Base-by-base conservation (phyloP, 2,888 invertebrate species). In the Oscheius sp. region DNA sequence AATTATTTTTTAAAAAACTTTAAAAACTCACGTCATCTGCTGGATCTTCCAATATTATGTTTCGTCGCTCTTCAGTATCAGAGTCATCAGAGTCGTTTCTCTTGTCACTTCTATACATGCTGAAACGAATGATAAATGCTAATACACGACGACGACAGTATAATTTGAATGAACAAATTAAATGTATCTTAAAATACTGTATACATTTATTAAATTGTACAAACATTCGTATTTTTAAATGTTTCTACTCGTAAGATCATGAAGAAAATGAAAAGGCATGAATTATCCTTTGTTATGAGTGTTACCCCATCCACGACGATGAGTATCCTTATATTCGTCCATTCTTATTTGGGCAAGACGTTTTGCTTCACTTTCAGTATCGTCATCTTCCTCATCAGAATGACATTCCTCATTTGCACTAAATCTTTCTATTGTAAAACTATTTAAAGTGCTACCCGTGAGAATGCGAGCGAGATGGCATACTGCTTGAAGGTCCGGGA, bases 251-350 rank as follows among this genome's bases (percentile, higher is more conserved):
- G 15, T 15, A 53, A n/a, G 31, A n/a, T n/a, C n/a, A n/a, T 17
- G 17, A 37, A 8, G 3, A 10, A n/a, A n/a, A n/a, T n/a, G n/a
- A n/a, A 25, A 48, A 39, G 20, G 45, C 12, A 29, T 50, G n/a
- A 34, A 25, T 74, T 71, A 85, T 68, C 85, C 85, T 70, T 84
- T 84, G 61, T 83, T 83, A 70, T 84, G 77, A 17, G 74, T 84
- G 66, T 85, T 85, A 50, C 85, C 85, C 81, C 82, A 84, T 4
- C 85, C 85, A 10, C 84, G 68, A 6, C 81, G 78, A 70, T 86
- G 82, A 45, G 74, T 72, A 68, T 85, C 85, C 68, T 83, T 82
- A 71, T 83, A 85, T 64, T 85, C 85, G 55, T 85, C 85, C 74
- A 72, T 74, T 31, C 72, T 70, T 64, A 80, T 78, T 34, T 71